phyloP scores from a whole-genome alignment of 2,113 vertebrate genomes.

The Chrysochloris asiatica region DNA sequence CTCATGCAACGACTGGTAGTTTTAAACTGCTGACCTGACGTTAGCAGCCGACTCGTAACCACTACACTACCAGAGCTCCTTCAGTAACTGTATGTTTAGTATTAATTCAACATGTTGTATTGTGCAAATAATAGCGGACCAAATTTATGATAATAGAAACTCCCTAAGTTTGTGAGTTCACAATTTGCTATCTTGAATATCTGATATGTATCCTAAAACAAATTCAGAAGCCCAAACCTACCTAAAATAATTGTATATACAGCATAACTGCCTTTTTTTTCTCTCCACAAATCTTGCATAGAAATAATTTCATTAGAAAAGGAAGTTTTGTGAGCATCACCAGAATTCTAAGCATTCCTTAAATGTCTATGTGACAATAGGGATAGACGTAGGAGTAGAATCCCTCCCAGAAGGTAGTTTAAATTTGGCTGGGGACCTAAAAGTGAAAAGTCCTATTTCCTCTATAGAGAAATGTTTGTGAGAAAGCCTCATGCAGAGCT shows the following conservation, averaged over 20 bases:
- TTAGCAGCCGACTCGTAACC: too few relatives aligned
- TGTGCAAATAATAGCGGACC: background rate
- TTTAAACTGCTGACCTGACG: too few relatives aligned
- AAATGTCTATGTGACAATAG: background rate
- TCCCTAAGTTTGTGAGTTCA: background rate
- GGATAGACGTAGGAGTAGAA: background rate
- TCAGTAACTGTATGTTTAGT: background rate
- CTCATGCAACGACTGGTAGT: too few relatives aligned
- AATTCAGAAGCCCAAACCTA: background rate
- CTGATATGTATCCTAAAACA: background rate
- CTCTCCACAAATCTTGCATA: background rate
- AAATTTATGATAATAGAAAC: background rate
- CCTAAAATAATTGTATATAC: background rate
- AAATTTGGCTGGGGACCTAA: background rate
- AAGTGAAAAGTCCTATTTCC: constrained; percentile 49
- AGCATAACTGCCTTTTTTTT: background rate
- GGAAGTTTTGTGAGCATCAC: background rate
- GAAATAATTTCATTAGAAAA: background rate
- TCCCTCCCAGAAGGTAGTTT: background rate
- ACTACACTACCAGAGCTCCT: too few relatives aligned
- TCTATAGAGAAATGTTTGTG: background rate
- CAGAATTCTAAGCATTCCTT: background rate
- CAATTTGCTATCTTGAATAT: background rate
- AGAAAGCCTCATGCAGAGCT: constrained; percentile 40
- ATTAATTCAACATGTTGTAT: background rate